These are phyloP conservation scores for Cephus pygmeus DNA, from an alignment of 2,888 invertebrate species.

Conservation along the genomic window DNA sequence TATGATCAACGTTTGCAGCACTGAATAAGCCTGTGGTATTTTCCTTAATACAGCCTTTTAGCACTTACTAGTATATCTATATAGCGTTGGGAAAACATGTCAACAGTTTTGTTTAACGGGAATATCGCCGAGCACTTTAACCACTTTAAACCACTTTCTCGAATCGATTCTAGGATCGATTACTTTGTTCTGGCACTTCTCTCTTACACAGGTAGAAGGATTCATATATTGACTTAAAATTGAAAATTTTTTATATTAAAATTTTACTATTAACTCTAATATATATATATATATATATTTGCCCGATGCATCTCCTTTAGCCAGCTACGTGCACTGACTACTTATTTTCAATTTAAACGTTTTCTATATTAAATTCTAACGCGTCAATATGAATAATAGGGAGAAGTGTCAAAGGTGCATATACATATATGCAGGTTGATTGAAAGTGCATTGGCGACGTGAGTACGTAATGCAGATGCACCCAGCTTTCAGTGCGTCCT, in stretches of 20 bases:
- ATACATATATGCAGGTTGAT: neutral
- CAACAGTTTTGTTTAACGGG: neutral
- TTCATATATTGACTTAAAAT: neutral
- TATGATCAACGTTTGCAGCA: neutral
- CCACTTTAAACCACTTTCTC: neutral
- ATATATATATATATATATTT: no score
- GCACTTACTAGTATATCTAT: neutral
- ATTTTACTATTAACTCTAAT: neutral
- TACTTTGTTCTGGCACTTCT: neutral
- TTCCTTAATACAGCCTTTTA: neutral
- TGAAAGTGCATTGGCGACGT: neutral
- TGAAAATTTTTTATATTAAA: neutral
- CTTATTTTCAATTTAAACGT: neutral
- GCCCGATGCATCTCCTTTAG: neutral
- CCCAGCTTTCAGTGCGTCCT: neutral
- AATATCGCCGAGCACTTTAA: neutral
- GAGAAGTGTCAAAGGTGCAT: neutral
- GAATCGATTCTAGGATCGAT: neutral
- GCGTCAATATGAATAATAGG: neutral
- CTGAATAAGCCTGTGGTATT: neutral
- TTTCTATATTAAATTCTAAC: neutral
- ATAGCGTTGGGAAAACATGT: neutral
- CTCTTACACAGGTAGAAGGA: neutral
- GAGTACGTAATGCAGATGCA: neutral
- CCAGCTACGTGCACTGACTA: neutral